Evolutionary conservation across 2,797 vertebrate species (phyloP).

Genomic region (Gymnothorax javanicus): DNA sequence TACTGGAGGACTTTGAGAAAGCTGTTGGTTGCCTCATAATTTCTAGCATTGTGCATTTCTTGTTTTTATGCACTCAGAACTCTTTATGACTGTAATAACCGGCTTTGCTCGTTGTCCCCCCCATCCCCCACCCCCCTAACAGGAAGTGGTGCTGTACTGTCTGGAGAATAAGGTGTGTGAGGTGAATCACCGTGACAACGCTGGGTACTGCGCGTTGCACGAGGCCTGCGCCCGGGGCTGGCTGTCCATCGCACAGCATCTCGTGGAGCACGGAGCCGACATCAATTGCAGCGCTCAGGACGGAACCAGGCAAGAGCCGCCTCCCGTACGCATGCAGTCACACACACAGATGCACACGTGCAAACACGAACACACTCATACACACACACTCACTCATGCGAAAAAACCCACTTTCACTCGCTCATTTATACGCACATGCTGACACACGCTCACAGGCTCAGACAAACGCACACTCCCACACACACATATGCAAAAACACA

Average conservation of each 20-base stretch:
- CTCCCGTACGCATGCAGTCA: neutral
- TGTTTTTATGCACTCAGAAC: slow-evolving; percentile 26
- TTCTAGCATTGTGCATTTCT: neutral
- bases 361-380: neutral
- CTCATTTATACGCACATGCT: neutral
- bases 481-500: neutral
- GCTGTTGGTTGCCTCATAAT: neutral
- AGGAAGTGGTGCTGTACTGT: slow-evolving; percentile 92
- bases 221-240: slow-evolving; percentile 96
- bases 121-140: slow-evolving; percentile 43
- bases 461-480: slow-evolving; percentile 11
- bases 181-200: slow-evolving; percentile 97
- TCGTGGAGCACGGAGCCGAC: slow-evolving; percentile 94
- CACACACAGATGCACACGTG: neutral
- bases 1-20: neutral
- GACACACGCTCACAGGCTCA: neutral
- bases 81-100: slow-evolving; percentile 65
- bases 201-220: slow-evolving; percentile 95
- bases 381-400: slow-evolving; percentile 16
- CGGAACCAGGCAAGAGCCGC: slow-evolving; percentile 75
- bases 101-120: slow-evolving; percentile 51
- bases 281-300: slow-evolving; percentile 96
- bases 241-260: slow-evolving; percentile 93
- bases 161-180: slow-evolving; percentile 96
- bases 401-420: slow-evolving; percentile 3